A percentile compares a stretch with the other conserved stretches of the same genome.
Evolutionary conservation across 2,113 vertebrate genomes (phyloP).

Genomic region (Chiloscyllium plagiosum): DNA sequence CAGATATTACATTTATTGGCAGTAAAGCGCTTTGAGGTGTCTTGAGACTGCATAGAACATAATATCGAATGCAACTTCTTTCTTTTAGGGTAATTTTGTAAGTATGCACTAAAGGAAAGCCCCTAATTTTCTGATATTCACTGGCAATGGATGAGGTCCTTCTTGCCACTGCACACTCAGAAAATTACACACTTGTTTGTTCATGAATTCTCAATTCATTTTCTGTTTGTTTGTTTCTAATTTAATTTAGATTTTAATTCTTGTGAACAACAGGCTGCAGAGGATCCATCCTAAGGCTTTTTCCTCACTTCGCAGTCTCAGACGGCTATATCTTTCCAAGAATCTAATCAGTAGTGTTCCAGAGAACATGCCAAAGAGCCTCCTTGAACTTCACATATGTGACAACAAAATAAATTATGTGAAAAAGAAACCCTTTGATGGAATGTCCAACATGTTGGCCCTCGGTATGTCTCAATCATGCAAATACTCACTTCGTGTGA

Average conservation of each 20-base stretch:
- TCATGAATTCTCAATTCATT: slow-evolving; percentile 21
- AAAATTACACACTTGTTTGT: neutral
- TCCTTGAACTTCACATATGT: slow-evolving; percentile 90
- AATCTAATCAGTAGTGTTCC: slow-evolving; percentile 87
- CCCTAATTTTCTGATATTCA: neutral
- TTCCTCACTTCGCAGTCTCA: slow-evolving; percentile 76
- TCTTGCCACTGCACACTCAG: neutral
- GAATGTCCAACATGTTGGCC: slow-evolving; percentile 81
- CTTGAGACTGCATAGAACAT: neutral
- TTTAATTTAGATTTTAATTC: slow-evolving; percentile 72
- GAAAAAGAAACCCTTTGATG: slow-evolving; percentile 78
- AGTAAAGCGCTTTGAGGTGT: too few relatives aligned
- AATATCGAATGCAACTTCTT: neutral
- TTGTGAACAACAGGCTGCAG: slow-evolving; percentile 95
- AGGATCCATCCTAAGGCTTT: slow-evolving; percentile 81
- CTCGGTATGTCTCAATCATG: slow-evolving; percentile 64
- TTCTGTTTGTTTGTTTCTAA: slow-evolving; percentile 2
- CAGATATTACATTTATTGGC: too few relatives aligned
- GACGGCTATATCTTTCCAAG: slow-evolving; percentile 92
- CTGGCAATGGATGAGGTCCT: neutral
- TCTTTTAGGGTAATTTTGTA: neutral
- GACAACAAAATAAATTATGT: slow-evolving; percentile 90
- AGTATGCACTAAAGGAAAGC: neutral
- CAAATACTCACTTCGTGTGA: too few relatives aligned
- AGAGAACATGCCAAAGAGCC: slow-evolving; percentile 88